Percentiles rank a stretch among this genome's conserved stretches.
phyloP scores from a whole-genome alignment of 2,797 vertebrate genomes.

The Steatocranus sp. region DNA sequence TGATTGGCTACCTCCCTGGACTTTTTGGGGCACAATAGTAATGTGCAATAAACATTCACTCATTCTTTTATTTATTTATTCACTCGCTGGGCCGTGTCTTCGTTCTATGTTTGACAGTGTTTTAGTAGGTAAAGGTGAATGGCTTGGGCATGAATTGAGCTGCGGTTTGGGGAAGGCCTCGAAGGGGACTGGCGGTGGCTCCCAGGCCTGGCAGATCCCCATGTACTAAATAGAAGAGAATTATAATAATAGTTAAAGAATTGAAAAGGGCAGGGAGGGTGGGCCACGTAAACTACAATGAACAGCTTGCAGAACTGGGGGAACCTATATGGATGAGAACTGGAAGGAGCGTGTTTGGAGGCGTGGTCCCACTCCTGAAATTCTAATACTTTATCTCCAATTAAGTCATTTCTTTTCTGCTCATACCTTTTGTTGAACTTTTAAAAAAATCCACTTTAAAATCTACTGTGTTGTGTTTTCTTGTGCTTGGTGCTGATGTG shows the following conservation, averaged over 20 bases:
- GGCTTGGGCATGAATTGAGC: background rate
- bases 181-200: background rate
- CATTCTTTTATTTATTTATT: background rate
- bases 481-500: background rate
- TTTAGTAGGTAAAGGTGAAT: background rate
- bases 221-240: background rate
- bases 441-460: background rate
- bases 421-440: background rate
- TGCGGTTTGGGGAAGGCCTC: background rate
- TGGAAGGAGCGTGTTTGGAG: background rate
- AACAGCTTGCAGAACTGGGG: background rate
- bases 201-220: background rate
- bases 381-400: background rate
- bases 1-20: background rate
- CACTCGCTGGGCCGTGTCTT: background rate
- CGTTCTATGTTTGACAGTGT: background rate
- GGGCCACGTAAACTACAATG: rapidly evolving
- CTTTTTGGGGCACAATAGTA: background rate
- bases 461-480: background rate
- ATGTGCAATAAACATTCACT: background rate
- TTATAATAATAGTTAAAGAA: background rate
- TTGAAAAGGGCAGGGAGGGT: background rate
- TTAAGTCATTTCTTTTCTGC: background rate
- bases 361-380: background rate
- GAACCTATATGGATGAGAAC: background rate